phyloP scores from a whole-genome alignment of 2,888 invertebrate genomes.

The Eueremaeus valkanovi region DNA sequence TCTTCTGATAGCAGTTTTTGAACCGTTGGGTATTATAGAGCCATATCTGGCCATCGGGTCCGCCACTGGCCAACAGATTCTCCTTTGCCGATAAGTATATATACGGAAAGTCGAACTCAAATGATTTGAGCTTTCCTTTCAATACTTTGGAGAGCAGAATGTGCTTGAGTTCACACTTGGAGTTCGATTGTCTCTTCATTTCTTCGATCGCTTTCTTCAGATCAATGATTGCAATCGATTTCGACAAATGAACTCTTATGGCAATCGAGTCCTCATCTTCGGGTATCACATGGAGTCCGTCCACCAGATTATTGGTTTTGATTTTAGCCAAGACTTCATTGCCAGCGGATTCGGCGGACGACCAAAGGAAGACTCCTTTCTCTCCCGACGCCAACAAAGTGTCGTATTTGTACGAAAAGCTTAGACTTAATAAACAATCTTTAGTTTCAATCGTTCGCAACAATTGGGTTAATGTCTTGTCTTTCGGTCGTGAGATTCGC shows the following conservation, averaged over 20 bases:
- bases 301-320: not conserved
- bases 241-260: not conserved
- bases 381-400: not conserved
- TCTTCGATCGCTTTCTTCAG: slow-evolving; percentile 13
- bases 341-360: no score
- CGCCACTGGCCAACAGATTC: slow-evolving; percentile 9
- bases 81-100: slow-evolving; percentile 1
- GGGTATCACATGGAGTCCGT: not conserved
- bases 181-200: not conserved
- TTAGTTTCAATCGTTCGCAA: not conserved
- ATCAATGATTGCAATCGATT: slow-evolving; percentile 2
- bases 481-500: not conserved
- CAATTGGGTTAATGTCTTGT: not conserved
- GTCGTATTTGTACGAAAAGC: not conserved
- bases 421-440: not conserved
- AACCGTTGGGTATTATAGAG: not conserved
- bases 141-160: not conserved
- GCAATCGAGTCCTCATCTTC: slow-evolving; percentile 14
- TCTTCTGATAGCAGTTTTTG: not conserved
- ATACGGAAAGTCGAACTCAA: not conserved
- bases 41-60: slow-evolving; percentile 8
- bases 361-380: not conserved
- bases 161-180: not conserved
- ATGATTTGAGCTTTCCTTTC: not conserved
- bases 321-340: not conserved